Conservation (phyloP, 2,888 invertebrate genomes). For the Lysandra bellargus region DNA sequence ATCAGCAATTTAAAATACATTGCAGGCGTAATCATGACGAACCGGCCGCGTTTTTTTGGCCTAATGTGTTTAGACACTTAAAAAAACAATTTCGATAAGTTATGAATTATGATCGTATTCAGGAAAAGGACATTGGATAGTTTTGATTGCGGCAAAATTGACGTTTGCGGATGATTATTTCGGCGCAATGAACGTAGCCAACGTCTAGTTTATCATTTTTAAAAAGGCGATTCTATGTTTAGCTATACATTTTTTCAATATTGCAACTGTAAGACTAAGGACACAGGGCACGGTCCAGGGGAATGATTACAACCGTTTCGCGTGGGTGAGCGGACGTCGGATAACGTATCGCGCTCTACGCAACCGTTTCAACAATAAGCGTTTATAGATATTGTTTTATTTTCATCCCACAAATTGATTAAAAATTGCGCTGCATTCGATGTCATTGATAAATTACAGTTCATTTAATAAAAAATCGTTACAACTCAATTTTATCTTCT, state of each 20-base stretch:
- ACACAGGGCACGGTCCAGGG: not conserved
- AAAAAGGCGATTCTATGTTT: not conserved
- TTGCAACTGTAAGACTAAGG: not conserved
- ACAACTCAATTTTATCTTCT: not conserved
- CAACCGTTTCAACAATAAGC: constrained; percentile 41
- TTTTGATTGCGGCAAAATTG: not conserved
- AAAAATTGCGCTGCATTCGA: not conserved
- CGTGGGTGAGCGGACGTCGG: constrained; percentile 59
- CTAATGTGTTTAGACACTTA: too few species aligned
- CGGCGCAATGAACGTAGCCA: not conserved
- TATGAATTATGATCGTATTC: not conserved
- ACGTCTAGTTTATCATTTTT: not conserved
- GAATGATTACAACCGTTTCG: constrained; percentile 35
- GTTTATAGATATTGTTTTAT: constrained; percentile 1
- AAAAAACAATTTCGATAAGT: not conserved
- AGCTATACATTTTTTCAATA: too few species aligned
- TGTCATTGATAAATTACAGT: not conserved
- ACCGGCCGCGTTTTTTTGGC: too few species aligned
- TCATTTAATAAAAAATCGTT: not conserved
- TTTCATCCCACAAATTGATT: constrained; percentile 10
- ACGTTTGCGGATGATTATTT: not conserved
- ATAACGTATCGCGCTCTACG: constrained; percentile 40
- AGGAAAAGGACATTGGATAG: not conserved
- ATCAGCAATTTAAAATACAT: too few species aligned
- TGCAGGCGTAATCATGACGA: too few species aligned